Evolutionary conservation across 2,888 invertebrate species (phyloP), one percentile per base, ranked within the genome.

Genomic region (Lacanobia oleracea): DNA sequence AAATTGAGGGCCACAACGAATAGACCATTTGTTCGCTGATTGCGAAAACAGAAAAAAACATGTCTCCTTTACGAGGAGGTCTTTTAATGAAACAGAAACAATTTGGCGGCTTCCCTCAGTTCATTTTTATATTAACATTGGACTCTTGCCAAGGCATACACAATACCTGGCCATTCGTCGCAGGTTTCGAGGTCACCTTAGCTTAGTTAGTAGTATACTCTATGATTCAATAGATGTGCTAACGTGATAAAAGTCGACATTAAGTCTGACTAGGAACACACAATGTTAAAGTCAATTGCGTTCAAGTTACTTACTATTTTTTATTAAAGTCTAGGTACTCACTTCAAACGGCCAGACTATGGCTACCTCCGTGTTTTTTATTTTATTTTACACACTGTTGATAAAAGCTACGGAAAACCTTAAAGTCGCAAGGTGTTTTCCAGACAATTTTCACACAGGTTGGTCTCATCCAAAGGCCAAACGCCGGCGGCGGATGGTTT

Each of bases 91-190:
- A 82, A 84, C 81, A 79, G 80, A 85, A 77, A 85, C 81, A 75
- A 83, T 88, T 88, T 88, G 88, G 88, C 84, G 82, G 79, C 76
- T 81, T 86, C 84, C 81, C 78, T 73, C 72, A 54, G 82, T 82
- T 84, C 77, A 87, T 91, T 92, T 91, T 92, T 89, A 89, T 85
- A 86, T 87, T 87, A 88, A 86, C 86, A 87, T 93, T 95, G 94
- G 94, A 88, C 64, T 77, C 59, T 71, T 89, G 94, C 94, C 95
- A 94, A 90, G 68, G 79, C 69, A 86, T 86, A 88, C 83, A 90
- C 90, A 89, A 88, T 91, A 91, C 90, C 89, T 92, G 89, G 73
- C 81, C 75, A 81, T 88, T 88, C 90, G 88, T 91, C 90, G 90
- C 89, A 87, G 87, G 85, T 87, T 87, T 87, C 88, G 91, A 93